Evolutionary conservation across 1,140 invertebrate genomes (phyloP).

Genomic region (Drosophila nigromelanica): DNA sequence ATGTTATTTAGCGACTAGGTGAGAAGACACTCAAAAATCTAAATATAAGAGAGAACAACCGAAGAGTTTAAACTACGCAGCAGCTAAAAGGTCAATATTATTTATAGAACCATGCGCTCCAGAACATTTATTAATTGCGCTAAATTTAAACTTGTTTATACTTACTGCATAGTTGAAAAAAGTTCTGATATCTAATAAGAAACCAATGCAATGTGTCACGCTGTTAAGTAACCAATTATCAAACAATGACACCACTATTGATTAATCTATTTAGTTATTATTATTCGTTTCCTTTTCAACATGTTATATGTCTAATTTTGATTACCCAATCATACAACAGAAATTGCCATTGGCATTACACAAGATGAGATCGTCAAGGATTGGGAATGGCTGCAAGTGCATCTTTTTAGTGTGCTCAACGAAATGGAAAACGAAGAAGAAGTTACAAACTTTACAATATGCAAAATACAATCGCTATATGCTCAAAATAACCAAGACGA

Average conservation of each 20-base stretch:
- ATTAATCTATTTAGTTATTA: no score
- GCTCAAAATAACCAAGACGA: conserved; percentile 80
- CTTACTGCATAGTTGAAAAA: background rate
- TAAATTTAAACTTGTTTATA: background rate
- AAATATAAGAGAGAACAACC: no score
- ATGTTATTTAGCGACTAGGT: no score
- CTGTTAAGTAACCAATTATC: background rate
- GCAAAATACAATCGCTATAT: conserved; percentile 93
- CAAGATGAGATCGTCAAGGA: conserved; percentile 94
- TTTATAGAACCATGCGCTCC: no score
- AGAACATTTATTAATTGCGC: no score
- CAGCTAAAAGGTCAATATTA: no score
- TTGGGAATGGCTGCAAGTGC: conserved; percentile 97
- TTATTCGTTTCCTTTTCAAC: no score
- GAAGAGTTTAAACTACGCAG: no score
- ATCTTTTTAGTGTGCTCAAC: conserved; percentile 93
- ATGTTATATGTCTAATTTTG: background rate
- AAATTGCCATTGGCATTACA: conserved; percentile 93
- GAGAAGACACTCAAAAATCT: no score
- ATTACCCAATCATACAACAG: conserved; percentile 84
- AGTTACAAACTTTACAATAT: conserved; percentile 96
- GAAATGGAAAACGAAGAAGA: conserved; percentile 97
- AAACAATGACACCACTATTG: background rate
- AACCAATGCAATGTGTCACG: background rate
- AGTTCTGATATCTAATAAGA: background rate